phyloP scores from a whole-genome alignment of 2,888 invertebrate genomes.

The Nymphalis c-album region DNA sequence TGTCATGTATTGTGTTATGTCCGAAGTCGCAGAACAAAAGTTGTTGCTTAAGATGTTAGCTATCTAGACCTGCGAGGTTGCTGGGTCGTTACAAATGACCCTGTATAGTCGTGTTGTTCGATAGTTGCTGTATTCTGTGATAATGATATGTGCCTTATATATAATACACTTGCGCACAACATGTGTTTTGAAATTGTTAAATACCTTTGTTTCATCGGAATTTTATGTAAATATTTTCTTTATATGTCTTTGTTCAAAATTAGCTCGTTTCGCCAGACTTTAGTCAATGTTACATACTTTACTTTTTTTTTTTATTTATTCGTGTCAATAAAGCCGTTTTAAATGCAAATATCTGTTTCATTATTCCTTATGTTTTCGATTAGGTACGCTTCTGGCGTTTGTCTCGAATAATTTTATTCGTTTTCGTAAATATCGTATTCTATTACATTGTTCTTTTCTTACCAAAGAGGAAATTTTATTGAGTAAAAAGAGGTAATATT shows the following conservation, averaged over 20 bases:
- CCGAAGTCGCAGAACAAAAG: no score
- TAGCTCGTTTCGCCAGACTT: conserved; percentile 16
- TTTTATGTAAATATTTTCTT: conserved; percentile 19
- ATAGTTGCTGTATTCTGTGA: conserved; percentile 72
- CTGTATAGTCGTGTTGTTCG: conserved; percentile 34
- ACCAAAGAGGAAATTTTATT: not conserved
- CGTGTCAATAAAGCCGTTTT: conserved; percentile 40
- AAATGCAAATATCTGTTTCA: conserved; percentile 19
- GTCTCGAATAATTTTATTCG: not conserved
- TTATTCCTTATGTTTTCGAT: conserved; percentile 14
- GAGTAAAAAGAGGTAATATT: not conserved
- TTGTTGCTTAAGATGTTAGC: no score
- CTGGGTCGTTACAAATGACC: no score
- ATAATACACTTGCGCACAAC: conserved; percentile 31
- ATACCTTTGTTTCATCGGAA: conserved; percentile 1
- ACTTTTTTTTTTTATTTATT: conserved; percentile 37
- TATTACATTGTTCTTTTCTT: not conserved
- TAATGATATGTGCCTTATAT: conserved; percentile 72
- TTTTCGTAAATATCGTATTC: not conserved
- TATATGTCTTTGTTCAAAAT: conserved; percentile 25
- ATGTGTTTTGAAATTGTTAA: conserved; percentile 7
- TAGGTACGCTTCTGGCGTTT: not conserved
- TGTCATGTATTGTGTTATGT: no score
- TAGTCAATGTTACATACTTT: conserved; percentile 6
- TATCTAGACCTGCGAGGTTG: no score